Conservation (phyloP, 2,888 invertebrate species). For the Tinea semifulvella region DNA sequence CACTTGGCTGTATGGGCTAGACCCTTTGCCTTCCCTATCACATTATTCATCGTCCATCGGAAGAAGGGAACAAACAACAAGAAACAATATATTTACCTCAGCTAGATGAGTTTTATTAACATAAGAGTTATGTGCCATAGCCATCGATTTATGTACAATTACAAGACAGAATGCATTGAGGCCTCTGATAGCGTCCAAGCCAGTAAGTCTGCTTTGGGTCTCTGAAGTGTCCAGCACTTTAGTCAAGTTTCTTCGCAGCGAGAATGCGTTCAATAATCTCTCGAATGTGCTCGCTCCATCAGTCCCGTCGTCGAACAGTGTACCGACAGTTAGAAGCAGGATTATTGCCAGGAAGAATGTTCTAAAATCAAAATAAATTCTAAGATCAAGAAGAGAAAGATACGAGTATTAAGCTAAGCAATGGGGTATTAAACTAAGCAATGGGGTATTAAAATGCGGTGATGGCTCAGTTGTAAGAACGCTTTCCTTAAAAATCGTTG, state of each 20-base stretch:
- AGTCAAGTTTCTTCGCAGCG: conserved; percentile 53
- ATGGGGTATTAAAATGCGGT: no score
- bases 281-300: conserved; percentile 55
- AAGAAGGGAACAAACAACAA: no score
- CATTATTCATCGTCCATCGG: no score
- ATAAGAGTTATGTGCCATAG: conserved; percentile 66
- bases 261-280: conserved; percentile 58
- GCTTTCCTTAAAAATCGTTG: no score
- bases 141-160: conserved; percentile 67
- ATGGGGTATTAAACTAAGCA: no score
- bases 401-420: no score
- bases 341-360: conserved; percentile 52
- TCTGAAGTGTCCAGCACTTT: conserved; percentile 51
- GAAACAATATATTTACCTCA: conserved; percentile 37
- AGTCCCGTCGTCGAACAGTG: conserved; percentile 49
- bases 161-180: conserved; percentile 63
- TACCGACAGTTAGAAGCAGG: conserved; percentile 46
- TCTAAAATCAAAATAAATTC: no score
- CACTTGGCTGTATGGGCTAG: no score
- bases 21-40: no score
- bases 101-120: conserved; percentile 64
- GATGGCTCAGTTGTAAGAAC: no score
- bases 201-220: conserved; percentile 45
- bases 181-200: conserved; percentile 62
- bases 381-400: no score